A percentile compares a stretch with the other conserved stretches of the same genome.
phyloP scores from a whole-genome alignment of 2,113 vertebrate genomes.

The Coptodon rendalli region DNA sequence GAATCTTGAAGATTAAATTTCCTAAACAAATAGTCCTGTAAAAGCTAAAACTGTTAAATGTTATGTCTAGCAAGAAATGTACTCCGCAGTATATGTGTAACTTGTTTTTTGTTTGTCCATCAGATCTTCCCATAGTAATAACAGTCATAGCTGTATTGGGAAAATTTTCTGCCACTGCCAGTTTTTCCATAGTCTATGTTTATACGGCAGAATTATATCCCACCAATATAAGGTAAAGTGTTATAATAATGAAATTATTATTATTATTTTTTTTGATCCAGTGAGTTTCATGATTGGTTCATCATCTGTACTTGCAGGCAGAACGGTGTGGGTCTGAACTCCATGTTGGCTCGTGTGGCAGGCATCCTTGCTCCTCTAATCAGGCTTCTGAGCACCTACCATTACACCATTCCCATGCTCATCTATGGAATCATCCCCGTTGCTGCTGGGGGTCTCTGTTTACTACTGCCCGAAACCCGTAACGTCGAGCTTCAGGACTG shows the following conservation, averaged over 20 bases:
- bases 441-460: slow-evolving; percentile 53
- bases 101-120: background rate
- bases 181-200: slow-evolving; percentile 50
- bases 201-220: slow-evolving; percentile 85
- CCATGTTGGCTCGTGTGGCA: slow-evolving; percentile 67
- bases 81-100: background rate
- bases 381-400: slow-evolving; percentile 68
- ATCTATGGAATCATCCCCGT: slow-evolving; percentile 72
- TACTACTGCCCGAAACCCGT: slow-evolving; percentile 78
- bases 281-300: background rate
- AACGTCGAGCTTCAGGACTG: slow-evolving; percentile 72
- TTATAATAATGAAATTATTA: background rate
- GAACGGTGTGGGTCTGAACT: slow-evolving; percentile 77
- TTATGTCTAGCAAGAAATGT: background rate
- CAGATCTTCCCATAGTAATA: slow-evolving; percentile 34
- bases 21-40: background rate
- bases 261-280: background rate
- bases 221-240: slow-evolving; percentile 76
- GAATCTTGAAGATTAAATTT: background rate
- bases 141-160: slow-evolving; percentile 45
- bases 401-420: slow-evolving; percentile 72
- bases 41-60: background rate
- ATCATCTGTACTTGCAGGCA: slow-evolving; percentile 63
- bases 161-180: slow-evolving; percentile 46
- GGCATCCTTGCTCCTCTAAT: slow-evolving; percentile 80